Percentiles rank a stretch among this genome's conserved stretches.
phyloP scores from a whole-genome alignment of 2,113 vertebrate species.

The Trichechus manatus region DNA sequence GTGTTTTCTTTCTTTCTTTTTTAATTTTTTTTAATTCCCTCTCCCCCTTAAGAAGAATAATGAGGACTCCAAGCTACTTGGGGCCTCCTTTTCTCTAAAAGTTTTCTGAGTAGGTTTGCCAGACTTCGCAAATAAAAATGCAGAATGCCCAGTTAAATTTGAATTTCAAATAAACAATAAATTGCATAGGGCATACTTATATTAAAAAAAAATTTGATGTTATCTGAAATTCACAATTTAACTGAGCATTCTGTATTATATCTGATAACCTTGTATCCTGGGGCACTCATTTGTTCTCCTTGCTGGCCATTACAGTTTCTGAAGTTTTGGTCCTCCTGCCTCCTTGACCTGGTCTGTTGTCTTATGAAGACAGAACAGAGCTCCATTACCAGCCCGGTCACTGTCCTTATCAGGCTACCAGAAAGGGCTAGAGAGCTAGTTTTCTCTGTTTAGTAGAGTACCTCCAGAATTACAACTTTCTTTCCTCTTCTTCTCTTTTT shows the following conservation, averaged over 20 bases:
- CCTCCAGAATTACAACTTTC: background rate
- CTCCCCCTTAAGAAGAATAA: background rate
- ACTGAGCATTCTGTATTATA: background rate
- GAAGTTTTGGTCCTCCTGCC: background rate
- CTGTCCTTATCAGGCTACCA: background rate
- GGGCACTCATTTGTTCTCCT: background rate
- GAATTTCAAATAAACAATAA: slow-evolving; percentile 55
- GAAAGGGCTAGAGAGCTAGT: background rate
- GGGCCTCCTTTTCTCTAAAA: slow-evolving; percentile 15
- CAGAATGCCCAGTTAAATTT: slow-evolving; percentile 29
- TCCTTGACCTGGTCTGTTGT: background rate
- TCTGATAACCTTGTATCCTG: background rate
- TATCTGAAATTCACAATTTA: slow-evolving; percentile 56
- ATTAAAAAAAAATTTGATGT: slow-evolving; percentile 21
- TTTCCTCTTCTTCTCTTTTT: background rate
- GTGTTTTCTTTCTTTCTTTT: background rate
- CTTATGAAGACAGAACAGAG: background rate
- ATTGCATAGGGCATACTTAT: background rate
- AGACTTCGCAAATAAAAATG: slow-evolving; percentile 47
- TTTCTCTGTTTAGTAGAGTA: background rate
- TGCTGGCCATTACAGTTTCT: background rate
- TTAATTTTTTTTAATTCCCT: background rate
- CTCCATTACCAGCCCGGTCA: background rate
- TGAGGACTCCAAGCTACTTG: background rate
- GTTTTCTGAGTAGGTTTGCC: background rate